Evolutionary conservation across 2,888 invertebrate species (phyloP).

Genomic region (Plagiodera versicolora): DNA sequence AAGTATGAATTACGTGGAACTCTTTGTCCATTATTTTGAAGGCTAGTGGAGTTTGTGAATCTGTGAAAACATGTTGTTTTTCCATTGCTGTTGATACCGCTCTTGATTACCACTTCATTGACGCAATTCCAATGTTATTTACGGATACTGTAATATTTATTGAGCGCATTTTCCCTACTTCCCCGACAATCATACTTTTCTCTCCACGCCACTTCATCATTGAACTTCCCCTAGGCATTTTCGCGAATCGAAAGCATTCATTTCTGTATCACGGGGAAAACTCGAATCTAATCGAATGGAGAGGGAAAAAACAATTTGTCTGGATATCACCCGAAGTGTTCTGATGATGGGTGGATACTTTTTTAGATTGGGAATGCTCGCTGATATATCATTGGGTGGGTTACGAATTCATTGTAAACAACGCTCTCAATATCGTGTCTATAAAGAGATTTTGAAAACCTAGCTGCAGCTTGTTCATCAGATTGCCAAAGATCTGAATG

Average conservation of each 20-base stretch:
- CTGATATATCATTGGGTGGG: not conserved
- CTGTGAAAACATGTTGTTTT: no score
- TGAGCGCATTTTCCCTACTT: slow-evolving; percentile 49
- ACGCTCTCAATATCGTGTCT: no score
- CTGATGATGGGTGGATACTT: not conserved
- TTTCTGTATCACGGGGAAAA: slow-evolving; percentile 31
- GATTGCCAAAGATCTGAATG: no score
- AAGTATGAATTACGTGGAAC: no score
- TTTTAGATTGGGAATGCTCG: slow-evolving; percentile 5
- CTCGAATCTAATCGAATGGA: slow-evolving; percentile 27
- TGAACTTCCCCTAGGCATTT: slow-evolving; percentile 48
- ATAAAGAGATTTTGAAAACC: no score
- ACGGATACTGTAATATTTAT: slow-evolving; percentile 48
- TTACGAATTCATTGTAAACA: no score
- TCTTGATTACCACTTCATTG: slow-evolving; percentile 26
- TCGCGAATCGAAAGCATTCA: slow-evolving; percentile 42
- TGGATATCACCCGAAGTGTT: slow-evolving; percentile 1
- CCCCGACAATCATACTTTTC: slow-evolving; percentile 53
- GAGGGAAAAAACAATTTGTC: slow-evolving; percentile 17
- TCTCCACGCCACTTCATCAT: slow-evolving; percentile 50
- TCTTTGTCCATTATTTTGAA: no score
- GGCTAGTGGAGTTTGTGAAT: no score
- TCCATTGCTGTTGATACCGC: no score
- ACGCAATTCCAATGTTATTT: slow-evolving; percentile 39
- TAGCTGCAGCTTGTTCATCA: no score